phyloP scores from a whole-genome alignment of 2,888 invertebrate genomes.

The Brachypalpus laphriformis region DNA sequence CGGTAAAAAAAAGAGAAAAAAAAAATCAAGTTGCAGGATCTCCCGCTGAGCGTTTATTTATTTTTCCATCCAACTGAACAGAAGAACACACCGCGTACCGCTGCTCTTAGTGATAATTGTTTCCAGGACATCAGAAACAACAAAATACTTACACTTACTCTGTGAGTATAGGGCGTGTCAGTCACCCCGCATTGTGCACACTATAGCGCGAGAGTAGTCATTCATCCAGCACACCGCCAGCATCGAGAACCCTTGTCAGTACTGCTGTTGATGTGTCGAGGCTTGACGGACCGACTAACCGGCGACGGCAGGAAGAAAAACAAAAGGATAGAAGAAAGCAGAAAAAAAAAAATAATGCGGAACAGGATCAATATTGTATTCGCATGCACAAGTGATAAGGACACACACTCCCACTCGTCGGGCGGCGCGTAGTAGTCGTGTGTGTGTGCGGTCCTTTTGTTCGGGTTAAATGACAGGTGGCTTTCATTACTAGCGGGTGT shows the following conservation, averaged over 20 bases:
- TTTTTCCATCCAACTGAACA: constrained; percentile 36
- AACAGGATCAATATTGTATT: constrained; percentile 59
- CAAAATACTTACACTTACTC: constrained; percentile 28
- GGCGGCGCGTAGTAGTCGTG: background rate
- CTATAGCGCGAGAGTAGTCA: constrained; percentile 32
- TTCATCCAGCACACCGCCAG: background rate
- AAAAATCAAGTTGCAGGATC: constrained; percentile 37
- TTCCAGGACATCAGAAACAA: constrained; percentile 61
- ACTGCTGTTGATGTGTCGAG: constrained; percentile 65
- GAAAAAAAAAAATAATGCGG: constrained; percentile 28
- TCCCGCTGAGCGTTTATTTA: constrained; percentile 50
- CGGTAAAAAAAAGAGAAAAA: background rate
- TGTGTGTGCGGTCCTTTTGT: constrained; percentile 62
- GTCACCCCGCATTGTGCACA: constrained; percentile 35
- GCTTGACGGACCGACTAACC: constrained; percentile 53
- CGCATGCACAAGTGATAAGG: constrained; percentile 65
- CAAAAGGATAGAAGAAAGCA: background rate
- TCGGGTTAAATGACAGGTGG: constrained; percentile 72
- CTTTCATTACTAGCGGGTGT: constrained; percentile 55
- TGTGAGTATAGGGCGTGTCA: constrained; percentile 43
- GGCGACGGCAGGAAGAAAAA: constrained; percentile 39
- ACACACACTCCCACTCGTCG: background rate
- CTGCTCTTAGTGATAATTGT: constrained; percentile 63
- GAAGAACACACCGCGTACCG: constrained; percentile 1
- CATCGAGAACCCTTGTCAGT: constrained; percentile 41